Evolutionary conservation across 2,888 invertebrate genomes (phyloP).

Genomic region (Ephialtes manifestator): DNA sequence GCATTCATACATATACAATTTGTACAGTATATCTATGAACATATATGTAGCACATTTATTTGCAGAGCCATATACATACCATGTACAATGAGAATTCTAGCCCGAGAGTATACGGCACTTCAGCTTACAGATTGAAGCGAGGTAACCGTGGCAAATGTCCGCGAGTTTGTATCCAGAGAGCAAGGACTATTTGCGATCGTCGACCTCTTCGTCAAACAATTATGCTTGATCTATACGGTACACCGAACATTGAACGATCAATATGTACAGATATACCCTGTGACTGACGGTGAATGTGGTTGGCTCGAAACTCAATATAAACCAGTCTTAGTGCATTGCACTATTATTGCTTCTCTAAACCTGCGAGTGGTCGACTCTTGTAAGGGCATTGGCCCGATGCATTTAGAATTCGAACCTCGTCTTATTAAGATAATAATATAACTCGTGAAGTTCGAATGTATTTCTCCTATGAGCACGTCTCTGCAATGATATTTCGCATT

Average conservation of each 20-base stretch:
- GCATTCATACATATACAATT: neutral
- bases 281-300: constrained; percentile 15
- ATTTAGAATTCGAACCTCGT: neutral
- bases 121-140: neutral
- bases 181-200: constrained; percentile 53
- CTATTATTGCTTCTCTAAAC: constrained; percentile 9
- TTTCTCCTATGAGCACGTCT: neutral
- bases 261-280: constrained; percentile 3
- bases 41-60: neutral
- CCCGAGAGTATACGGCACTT: constrained; percentile 2
- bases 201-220: constrained; percentile 63
- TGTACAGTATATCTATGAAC: neutral
- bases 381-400: constrained; percentile 9
- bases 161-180: constrained; percentile 51
- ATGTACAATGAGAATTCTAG: neutral
- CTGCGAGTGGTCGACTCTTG: neutral
- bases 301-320: constrained; percentile 33
- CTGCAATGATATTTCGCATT: neutral
- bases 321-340: constrained; percentile 15
- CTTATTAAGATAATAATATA: constrained; percentile 5
- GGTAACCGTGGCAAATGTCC: constrained; percentile 32
- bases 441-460: neutral
- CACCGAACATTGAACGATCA: constrained; percentile 23
- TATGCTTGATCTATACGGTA: constrained; percentile 44
- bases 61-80: neutral